phyloP scores from a whole-genome alignment of 2,888 invertebrate genomes.

The Drosophila infuscata region DNA sequence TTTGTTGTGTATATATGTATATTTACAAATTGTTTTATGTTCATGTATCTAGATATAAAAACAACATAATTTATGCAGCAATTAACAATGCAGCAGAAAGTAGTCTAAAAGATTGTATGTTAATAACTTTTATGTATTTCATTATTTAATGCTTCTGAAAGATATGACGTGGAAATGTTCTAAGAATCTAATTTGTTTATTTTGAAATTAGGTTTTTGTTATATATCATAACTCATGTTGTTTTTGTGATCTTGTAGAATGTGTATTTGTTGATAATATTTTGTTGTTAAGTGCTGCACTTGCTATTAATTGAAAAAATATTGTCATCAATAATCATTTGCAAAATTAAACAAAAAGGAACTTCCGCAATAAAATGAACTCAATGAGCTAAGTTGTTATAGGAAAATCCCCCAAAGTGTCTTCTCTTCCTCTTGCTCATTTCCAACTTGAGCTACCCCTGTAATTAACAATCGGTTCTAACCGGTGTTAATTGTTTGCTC shows the following conservation, averaged over 20 bases:
- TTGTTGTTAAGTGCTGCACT: neutral
- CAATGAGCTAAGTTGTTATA: neutral
- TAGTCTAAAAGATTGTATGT: neutral
- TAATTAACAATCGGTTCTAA: neutral
- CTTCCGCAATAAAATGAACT: neutral
- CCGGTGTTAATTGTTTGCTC: neutral
- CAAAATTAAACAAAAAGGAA: neutral
- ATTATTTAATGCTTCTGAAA: neutral
- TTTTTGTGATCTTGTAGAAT: neutral
- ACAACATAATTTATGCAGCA: slow-evolving; percentile 53
- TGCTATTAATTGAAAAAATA: neutral
- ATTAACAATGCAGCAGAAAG: slow-evolving; percentile 35
- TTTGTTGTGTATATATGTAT: slow-evolving; percentile 11
- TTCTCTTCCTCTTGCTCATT: neutral
- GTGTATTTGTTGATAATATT: neutral
- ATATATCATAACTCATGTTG: neutral
- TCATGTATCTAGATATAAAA: slow-evolving; percentile 25
- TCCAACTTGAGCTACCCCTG: neutral
- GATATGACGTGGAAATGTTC: neutral
- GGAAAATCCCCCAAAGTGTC: neutral
- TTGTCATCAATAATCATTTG: neutral
- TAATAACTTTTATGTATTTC: neutral
- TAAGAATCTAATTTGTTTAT: neutral
- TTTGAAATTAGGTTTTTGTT: neutral
- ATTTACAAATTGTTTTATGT: slow-evolving; percentile 25